Base-by-base conservation (phyloP, 2,888 invertebrate genomes). In the Ennomos fuscantarius region DNA sequence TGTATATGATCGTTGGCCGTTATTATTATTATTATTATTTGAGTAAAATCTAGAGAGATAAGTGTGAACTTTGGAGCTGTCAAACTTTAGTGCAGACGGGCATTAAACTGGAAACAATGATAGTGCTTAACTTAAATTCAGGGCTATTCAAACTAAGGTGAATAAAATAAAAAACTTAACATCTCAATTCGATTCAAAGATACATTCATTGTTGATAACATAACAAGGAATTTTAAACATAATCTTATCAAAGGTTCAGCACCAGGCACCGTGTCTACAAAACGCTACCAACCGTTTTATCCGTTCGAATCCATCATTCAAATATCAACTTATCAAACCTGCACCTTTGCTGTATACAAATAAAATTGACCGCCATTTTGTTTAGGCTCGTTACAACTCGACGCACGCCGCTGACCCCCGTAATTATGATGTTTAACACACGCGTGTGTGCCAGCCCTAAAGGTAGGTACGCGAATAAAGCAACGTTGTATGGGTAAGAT, bases 301-400 rank as follows among this genome's bases (percentile, higher is more conserved):
- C 66, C 73, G 62, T 72, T 68, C 62, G 64, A 72, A 72, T 72
- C 70, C 73, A 79, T 82, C 80, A 80, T 75, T 78, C 40, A 46
- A 58, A 64, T 49, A 40, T 64, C 75, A 80, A 76, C 77, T 76
- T 79, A 87, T 85, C 80, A 83, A 84, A 76, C 79, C 75, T 79
- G 81, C 82, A 82, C 81, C 80, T 79, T 67, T 57, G 68, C 73
- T 68, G 77, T 78, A 84, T 80, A 84, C 71, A 75, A 87, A 82
- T 75, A 85, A 87, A 86, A 86, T 86, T 84, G 83, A 82, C 84
- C 78, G 89, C 91, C 91, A 91, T 92, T 91, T 92, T 91, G 89
- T 89, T 87, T 84, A 86, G 82, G 86, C 89, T 87, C 86, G 90
- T 92, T 89, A 90, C 89, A 89, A 82, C 84, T 84, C 86, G 86